Evolutionary conservation across 1,140 invertebrate species (phyloP).

Genomic region (Drosophila jambulina): DNA sequence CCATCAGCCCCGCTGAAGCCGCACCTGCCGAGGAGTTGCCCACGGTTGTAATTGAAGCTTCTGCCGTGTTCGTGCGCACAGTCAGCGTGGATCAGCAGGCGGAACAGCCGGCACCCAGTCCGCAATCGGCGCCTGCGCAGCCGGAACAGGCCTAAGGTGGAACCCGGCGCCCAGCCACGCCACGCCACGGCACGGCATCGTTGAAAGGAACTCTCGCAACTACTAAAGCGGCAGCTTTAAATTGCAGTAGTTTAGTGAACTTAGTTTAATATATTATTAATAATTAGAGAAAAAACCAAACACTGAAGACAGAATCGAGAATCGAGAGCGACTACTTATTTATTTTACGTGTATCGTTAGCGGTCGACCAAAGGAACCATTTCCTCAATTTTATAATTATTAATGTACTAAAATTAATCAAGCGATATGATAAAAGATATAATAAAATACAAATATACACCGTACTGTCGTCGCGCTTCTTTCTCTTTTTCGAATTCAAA

Average conservation of each 20-base stretch:
- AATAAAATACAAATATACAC: slow-evolving; percentile 24
- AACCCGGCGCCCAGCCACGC: neutral
- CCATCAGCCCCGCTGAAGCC: slow-evolving; percentile 2
- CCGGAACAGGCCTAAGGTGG: slow-evolving; percentile 2
- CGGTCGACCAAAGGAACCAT: slow-evolving; percentile 41
- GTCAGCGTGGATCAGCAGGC: slow-evolving; percentile 59
- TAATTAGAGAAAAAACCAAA: slow-evolving; percentile 66
- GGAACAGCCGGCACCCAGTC: slow-evolving; percentile 39
- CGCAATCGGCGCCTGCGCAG: slow-evolving; percentile 16
- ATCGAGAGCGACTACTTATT: slow-evolving; percentile 41
- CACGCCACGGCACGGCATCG: slow-evolving; percentile 5
- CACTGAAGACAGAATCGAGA: slow-evolving; percentile 65
- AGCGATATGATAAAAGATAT: slow-evolving; percentile 31
- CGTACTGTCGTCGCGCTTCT: neutral
- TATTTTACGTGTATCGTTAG: slow-evolving; percentile 28
- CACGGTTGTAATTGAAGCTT: slow-evolving; percentile 65
- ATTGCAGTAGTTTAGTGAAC: slow-evolving; percentile 75
- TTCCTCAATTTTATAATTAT: slow-evolving; percentile 30
- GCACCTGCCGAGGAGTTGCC: slow-evolving; percentile 33
- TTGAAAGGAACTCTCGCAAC: slow-evolving; percentile 73
- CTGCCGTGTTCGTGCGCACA: slow-evolving; percentile 69
- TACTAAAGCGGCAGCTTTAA: slow-evolving; percentile 80
- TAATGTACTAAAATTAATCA: slow-evolving; percentile 24
- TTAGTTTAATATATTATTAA: slow-evolving; percentile 79
- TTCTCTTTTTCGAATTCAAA: neutral